Evolutionary conservation across 2,113 vertebrate genomes (phyloP).

Genomic region (Sitta europaea): DNA sequence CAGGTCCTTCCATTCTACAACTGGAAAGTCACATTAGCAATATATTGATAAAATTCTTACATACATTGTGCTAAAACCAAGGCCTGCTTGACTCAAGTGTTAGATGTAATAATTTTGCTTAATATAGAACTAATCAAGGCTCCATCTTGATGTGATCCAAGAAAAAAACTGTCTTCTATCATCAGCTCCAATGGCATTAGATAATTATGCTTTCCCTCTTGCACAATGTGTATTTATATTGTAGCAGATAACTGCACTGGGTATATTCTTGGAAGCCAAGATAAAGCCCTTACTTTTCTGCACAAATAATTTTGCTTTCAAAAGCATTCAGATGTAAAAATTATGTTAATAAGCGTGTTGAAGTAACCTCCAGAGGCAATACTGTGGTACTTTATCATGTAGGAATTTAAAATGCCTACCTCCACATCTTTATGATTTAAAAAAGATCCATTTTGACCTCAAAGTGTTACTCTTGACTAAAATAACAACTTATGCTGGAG

Average conservation of each 20-base stretch:
- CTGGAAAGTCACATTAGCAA: neutral
- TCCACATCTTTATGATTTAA: neutral
- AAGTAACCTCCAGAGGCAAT: neutral
- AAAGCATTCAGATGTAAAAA: neutral
- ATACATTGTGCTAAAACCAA: neutral
- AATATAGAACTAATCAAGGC: slow-evolving; percentile 29
- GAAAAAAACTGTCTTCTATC: neutral
- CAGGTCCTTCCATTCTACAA: neutral
- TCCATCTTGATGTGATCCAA: neutral
- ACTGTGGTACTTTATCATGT: neutral
- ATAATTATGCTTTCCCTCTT: neutral
- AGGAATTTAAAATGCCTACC: neutral
- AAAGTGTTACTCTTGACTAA: neutral
- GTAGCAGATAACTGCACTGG: neutral
- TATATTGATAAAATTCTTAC: neutral
- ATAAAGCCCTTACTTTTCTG: neutral
- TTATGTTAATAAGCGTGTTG: neutral
- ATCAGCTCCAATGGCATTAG: neutral
- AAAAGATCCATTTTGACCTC: neutral
- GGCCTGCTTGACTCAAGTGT: neutral
- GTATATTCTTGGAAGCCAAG: neutral
- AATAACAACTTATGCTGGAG: neutral
- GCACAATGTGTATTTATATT: slow-evolving; percentile 3
- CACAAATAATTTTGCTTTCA: neutral
- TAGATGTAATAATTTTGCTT: slow-evolving; percentile 4